Evolutionary conservation across 2,888 invertebrate genomes (phyloP).

Genomic region (Scaptomyza polygonia): DNA sequence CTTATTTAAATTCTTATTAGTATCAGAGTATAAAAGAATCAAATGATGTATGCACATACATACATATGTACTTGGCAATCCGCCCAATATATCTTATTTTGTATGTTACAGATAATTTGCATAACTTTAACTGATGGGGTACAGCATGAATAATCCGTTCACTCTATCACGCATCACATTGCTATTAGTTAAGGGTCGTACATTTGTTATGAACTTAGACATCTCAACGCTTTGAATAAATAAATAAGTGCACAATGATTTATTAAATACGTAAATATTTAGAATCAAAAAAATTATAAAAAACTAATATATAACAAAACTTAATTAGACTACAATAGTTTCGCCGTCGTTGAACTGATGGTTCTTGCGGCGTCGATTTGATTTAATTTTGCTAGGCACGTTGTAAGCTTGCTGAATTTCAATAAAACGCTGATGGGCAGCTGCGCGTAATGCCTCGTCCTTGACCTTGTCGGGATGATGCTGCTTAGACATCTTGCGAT

Average conservation of each 20-base stretch:
- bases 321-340: slow-evolving; percentile 61
- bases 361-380: slow-evolving; percentile 90
- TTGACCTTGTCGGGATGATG: slow-evolving; percentile 97
- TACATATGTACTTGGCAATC: no score
- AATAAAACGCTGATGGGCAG: slow-evolving; percentile 94
- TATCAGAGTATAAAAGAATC: no score
- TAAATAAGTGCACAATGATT: not conserved
- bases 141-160: not conserved
- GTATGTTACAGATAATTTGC: not conserved
- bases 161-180: not conserved
- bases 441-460: slow-evolving; percentile 87
- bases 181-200: not conserved
- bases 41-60: no score
- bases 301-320: slow-evolving; percentile 1
- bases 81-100: not conserved
- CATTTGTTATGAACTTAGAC: not conserved
- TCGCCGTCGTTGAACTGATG: slow-evolving; percentile 87
- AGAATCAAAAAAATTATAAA: not conserved
- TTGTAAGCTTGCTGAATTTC: slow-evolving; percentile 97
- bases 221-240: not conserved
- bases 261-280: slow-evolving; percentile 15
- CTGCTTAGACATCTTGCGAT: slow-evolving; percentile 92
- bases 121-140: not conserved
- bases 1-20: no score
- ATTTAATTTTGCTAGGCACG: slow-evolving; percentile 92